Evolutionary conservation across 2,797 vertebrate species (phyloP).

Genomic region (Iguana delicatissima): DNA sequence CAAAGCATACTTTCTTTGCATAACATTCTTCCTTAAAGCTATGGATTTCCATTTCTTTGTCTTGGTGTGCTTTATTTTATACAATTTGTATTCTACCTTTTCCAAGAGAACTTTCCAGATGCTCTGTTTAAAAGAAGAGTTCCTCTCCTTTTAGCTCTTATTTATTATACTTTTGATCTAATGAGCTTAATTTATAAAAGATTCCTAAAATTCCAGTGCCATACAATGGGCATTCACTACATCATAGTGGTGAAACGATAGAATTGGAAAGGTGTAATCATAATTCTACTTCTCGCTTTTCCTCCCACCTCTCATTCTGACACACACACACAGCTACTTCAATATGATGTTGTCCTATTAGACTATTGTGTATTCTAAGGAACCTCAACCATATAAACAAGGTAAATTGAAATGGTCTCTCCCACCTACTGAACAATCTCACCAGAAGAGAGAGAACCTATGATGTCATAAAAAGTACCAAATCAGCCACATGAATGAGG

Average conservation of each 20-base stretch:
- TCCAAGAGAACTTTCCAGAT: background rate
- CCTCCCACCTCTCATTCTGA: too few species aligned
- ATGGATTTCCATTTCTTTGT: background rate
- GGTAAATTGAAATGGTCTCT: too few species aligned
- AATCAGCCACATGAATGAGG: too few species aligned
- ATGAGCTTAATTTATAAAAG: background rate
- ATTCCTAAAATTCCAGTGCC: background rate
- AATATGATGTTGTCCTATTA: too few species aligned
- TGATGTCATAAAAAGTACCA: too few species aligned
- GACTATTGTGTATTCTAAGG: too few species aligned
- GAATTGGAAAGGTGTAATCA: too few species aligned
- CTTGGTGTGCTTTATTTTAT: background rate
- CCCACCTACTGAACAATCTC: too few species aligned
- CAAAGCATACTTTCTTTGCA: background rate
- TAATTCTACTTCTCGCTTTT: too few species aligned
- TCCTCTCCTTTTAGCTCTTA: background rate
- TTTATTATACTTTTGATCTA: background rate
- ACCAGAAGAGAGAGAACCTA: background rate
- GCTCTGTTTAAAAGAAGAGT: background rate
- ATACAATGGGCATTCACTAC: background rate
- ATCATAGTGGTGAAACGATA: background rate
- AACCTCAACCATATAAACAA: too few species aligned
- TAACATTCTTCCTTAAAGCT: background rate
- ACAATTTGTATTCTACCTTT: background rate
- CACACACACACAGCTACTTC: too few species aligned